Percentiles rank a stretch among this genome's conserved stretches.
phyloP scores from a whole-genome alignment of 2,888 invertebrate genomes.

The Philaethria dido region DNA sequence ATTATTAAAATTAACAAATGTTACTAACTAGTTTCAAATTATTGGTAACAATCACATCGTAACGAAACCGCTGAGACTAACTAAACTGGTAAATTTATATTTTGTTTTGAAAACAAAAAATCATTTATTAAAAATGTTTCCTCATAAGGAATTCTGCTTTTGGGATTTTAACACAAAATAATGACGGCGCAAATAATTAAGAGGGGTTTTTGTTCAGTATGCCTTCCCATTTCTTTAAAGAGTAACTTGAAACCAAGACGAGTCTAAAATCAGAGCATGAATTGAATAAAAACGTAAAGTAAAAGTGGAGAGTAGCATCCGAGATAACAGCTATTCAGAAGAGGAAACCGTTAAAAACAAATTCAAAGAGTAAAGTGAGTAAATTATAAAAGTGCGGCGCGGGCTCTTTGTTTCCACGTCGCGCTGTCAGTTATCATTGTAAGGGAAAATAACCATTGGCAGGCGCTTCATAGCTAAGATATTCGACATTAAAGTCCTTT shows the following conservation, averaged over 20 bases:
- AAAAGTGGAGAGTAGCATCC: constrained; percentile 54
- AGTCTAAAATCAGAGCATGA: constrained; percentile 65
- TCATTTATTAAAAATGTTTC: neutral
- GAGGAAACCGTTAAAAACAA: constrained; percentile 28
- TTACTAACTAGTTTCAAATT: neutral
- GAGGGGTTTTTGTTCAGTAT: constrained; percentile 16
- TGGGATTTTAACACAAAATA: constrained; percentile 12
- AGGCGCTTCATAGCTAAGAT: constrained; percentile 19
- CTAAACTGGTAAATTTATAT: neutral
- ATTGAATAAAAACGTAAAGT: constrained; percentile 67
- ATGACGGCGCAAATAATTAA: constrained; percentile 21
- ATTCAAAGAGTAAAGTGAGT: constrained; percentile 71
- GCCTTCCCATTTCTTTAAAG: constrained; percentile 38
- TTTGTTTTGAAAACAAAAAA: neutral
- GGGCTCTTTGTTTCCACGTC: constrained; percentile 67
- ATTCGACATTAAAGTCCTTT: neutral
- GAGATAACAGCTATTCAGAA: constrained; percentile 72
- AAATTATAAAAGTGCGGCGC: constrained; percentile 71
- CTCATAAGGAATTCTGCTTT: constrained; percentile 12
- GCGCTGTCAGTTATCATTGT: constrained; percentile 56
- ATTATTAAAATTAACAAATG: neutral
- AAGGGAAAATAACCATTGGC: constrained; percentile 26
- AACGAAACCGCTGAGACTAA: neutral
- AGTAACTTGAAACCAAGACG: constrained; percentile 51
- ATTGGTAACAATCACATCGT: neutral